Conservation (phyloP, 2,113 vertebrate genomes). For the Bubo bubo region DNA sequence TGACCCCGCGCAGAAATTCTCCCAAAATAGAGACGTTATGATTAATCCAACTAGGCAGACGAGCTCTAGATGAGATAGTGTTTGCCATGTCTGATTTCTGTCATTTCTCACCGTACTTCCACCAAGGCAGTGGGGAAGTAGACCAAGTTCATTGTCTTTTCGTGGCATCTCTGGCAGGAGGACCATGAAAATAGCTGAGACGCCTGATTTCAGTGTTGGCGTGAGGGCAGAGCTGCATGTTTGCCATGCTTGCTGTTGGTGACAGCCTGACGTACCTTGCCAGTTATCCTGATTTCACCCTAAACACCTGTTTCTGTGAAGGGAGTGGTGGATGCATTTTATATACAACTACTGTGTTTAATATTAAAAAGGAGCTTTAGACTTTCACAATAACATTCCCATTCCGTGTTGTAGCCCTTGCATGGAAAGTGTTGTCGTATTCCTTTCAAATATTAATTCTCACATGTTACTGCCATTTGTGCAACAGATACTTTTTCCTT, state of each 20-base stretch:
- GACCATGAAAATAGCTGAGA: background rate
- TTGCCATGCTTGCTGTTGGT: background rate
- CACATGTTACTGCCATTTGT: background rate
- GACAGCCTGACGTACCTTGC: background rate
- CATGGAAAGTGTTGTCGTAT: background rate
- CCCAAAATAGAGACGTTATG: background rate
- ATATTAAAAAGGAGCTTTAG: background rate
- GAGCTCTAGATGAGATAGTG: background rate
- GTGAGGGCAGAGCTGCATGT: background rate
- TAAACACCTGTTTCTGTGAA: background rate
- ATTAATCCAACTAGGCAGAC: background rate
- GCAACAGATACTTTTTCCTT: background rate
- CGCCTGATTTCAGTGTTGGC: background rate
- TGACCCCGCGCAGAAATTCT: background rate
- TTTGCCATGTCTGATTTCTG: conserved; percentile 4
- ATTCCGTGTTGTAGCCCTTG: background rate
- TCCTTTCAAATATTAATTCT: background rate
- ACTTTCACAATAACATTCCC: background rate
- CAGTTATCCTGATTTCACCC: conserved; percentile 30
- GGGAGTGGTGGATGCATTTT: background rate
- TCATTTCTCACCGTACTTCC: background rate
- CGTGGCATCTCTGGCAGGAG: background rate
- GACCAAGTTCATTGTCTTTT: background rate
- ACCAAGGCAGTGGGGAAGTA: background rate
- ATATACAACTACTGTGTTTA: background rate